These are phyloP conservation scores for Zhengitettix transpicula DNA, from an alignment of 2,888 invertebrate genomes.

Conservation along the genomic window DNA sequence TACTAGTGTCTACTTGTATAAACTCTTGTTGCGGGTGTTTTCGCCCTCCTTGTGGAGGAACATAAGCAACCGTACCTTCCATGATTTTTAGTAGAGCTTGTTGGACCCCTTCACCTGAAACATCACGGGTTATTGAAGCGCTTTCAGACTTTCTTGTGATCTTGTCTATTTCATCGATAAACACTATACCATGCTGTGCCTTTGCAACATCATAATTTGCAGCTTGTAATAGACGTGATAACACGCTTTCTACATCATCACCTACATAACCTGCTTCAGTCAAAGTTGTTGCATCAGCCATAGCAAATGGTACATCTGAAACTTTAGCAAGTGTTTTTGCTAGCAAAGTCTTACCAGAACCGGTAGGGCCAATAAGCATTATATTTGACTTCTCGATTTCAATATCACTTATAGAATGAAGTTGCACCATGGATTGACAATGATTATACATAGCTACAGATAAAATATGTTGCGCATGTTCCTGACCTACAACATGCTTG, in stretches of 20 bases:
- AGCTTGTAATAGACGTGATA: slow-evolving; percentile 13
- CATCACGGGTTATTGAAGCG: slow-evolving; percentile 15
- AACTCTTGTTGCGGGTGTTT: slow-evolving; percentile 9
- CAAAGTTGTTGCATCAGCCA: slow-evolving; percentile 16
- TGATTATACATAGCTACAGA: slow-evolving; percentile 1
- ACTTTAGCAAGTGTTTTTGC: slow-evolving; percentile 15
- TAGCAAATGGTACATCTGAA: slow-evolving; percentile 17
- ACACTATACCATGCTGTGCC: slow-evolving; percentile 17
- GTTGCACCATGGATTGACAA: too few relatives aligned
- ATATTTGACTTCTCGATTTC: slow-evolving; percentile 10
- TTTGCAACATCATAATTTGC: slow-evolving; percentile 14
- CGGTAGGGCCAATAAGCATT: slow-evolving; percentile 10
- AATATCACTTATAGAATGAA: not conserved
- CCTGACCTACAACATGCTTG: too few relatives aligned
- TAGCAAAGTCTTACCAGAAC: slow-evolving; percentile 16
- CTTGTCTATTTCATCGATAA: slow-evolving; percentile 19
- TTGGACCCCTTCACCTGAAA: slow-evolving; percentile 16
- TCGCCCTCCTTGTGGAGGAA: too few relatives aligned
- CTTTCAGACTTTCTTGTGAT: slow-evolving; percentile 13
- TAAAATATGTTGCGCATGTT: too few relatives aligned
- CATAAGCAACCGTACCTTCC: slow-evolving; percentile 13
- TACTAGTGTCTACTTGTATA: slow-evolving; percentile 4
- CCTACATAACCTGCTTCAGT: slow-evolving; percentile 19
- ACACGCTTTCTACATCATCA: slow-evolving; percentile 17
- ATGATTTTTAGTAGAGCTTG: slow-evolving; percentile 14